These are phyloP conservation scores for Lutraria rhynchaena DNA, from an alignment of 1,140 invertebrate genomes.

Conservation along the genomic window DNA sequence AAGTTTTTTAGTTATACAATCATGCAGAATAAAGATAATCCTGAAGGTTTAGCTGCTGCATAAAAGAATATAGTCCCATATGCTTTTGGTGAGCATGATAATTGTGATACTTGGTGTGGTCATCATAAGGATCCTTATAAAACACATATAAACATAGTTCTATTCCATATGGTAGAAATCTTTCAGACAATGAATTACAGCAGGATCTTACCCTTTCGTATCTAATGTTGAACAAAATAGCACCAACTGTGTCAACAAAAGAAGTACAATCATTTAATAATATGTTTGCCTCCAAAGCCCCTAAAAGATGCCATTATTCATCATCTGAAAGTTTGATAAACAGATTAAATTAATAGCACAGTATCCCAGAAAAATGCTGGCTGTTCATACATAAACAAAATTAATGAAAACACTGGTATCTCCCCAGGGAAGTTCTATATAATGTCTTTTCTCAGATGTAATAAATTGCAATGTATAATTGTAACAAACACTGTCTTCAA, in stretches of 20 bases:
- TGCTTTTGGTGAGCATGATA: slow-evolving; percentile 1
- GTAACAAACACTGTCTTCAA: no score
- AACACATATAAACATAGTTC: slow-evolving; percentile 8
- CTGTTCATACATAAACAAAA: slow-evolving; percentile 1
- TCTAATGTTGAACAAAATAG: not conserved
- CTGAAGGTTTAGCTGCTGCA: not conserved
- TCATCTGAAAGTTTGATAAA: not conserved
- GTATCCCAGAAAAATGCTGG: slow-evolving; percentile 1
- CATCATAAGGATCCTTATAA: not conserved
- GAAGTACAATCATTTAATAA: not conserved
- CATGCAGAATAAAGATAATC: not conserved
- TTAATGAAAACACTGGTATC: not conserved
- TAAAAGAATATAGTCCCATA: not conserved
- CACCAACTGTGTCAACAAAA: slow-evolving; percentile 1
- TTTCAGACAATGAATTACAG: not conserved
- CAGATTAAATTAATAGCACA: not conserved
- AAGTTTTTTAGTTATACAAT: slow-evolving; percentile 6
- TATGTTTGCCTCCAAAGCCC: slow-evolving; percentile 2
- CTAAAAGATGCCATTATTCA: slow-evolving; percentile 1
- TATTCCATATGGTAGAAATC: not conserved
- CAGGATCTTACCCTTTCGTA: not conserved
- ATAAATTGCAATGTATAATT: no score
- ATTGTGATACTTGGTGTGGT: no score
- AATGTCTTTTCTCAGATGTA: no score
- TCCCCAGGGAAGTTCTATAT: not conserved